Conservation (phyloP, 2,113 vertebrate genomes). For the Zingel zingel region DNA sequence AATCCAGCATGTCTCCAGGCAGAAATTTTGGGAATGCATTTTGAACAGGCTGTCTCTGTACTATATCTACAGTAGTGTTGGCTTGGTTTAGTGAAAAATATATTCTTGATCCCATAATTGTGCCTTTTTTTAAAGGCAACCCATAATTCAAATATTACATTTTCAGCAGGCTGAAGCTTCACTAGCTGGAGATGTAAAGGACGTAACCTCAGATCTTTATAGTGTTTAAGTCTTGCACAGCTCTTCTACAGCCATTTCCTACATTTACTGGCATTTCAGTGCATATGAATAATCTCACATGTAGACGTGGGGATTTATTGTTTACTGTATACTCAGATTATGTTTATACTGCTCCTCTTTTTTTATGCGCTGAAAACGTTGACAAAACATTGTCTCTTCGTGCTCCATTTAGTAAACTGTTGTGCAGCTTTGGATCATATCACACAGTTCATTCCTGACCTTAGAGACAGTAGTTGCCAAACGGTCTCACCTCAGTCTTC, state of each 20-base stretch:
- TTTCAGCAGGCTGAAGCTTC: not conserved
- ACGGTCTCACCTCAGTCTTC: too few species aligned
- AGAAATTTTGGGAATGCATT: constrained; percentile 6
- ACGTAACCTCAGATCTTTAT: not conserved
- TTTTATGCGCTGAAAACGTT: too few species aligned
- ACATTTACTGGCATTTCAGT: not conserved
- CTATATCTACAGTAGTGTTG: not conserved
- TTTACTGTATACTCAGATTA: too few species aligned
- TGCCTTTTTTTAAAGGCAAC: constrained; percentile 1
- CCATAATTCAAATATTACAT: not conserved
- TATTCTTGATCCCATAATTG: constrained; percentile 7
- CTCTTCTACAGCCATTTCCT: not conserved
- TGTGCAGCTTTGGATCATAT: not conserved
- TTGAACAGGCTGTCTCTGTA: not conserved
- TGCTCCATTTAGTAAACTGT: not conserved
- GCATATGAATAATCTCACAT: too few species aligned
- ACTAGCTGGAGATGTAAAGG: not conserved
- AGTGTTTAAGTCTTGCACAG: not conserved
- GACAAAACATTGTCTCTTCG: not conserved
- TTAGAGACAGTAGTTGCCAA: too few species aligned
- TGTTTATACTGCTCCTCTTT: too few species aligned
- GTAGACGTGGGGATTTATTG: too few species aligned
- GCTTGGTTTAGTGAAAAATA: not conserved
- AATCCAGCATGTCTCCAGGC: constrained; percentile 20
- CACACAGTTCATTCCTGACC: too few species aligned